Evolutionary conservation across 2,113 vertebrate species (phyloP), one percentile per base, ranked within the genome.

Genomic region (Sterna hirundo): DNA sequence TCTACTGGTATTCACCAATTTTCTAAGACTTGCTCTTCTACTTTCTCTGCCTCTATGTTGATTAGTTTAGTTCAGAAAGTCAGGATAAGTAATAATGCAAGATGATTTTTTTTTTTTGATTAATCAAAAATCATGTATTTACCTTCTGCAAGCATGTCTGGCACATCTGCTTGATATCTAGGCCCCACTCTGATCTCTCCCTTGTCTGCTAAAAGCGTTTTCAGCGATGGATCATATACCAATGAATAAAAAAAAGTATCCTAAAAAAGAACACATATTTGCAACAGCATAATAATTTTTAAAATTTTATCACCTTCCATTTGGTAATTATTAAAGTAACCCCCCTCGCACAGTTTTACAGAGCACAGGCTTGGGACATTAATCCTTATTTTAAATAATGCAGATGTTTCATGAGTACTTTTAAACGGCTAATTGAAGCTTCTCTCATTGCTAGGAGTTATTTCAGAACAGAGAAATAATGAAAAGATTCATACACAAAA

Each of bases 151-250:
- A 99, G 98, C 99, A 99, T 99, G 82, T 99, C 99, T 93, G 99
- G 99, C 96, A 99, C 99, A 94, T 99, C 99, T 95, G 99, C 99
- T 98, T 99, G 99, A 90, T 99, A 99, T 88, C 99, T 98, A 29
- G 99, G 99, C n/a, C 99, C 99, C 95, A 99, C 99, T 97, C 99
- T 97, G 95, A 99, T 99, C 98, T 99, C 99, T 64, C 99, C 99
- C 95, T 99, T 99, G 97, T 99, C 99, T 34, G 99, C 99, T 97
- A 99, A 96, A 52, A 99, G 98, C 1, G 99, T 99, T 97, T 99
- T 99, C 98, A 99, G 98, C 75, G 99, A 99, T 17, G 99, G 99
- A 97, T 99, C 99, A 78, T 99, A 99, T 65, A 99, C 99, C 98
- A 99, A 68, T 5, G 99, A 99, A 96, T 99, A 99, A 98, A 99